Conservation (phyloP, 2,113 vertebrate genomes). For the Globicephala melas region DNA sequence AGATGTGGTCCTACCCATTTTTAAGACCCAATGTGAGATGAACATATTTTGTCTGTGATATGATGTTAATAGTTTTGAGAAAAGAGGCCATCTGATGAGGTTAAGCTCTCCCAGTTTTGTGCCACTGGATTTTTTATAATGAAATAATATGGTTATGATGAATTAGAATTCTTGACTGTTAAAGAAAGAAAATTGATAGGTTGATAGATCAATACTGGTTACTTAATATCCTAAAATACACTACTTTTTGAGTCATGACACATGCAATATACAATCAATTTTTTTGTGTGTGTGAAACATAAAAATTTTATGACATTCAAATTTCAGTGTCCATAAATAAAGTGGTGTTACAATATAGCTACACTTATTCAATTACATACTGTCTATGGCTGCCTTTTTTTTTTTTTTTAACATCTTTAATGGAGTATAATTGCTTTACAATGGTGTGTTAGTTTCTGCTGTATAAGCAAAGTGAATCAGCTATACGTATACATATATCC, state of each 20-base stretch:
- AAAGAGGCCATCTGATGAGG: not conserved
- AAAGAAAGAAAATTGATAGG: not conserved
- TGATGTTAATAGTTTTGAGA: slow-evolving; percentile 61
- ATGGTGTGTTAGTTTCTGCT: too few species aligned
- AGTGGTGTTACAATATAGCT: too few species aligned
- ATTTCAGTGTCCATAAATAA: too few species aligned
- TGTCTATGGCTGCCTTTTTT: too few species aligned
- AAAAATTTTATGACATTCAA: too few species aligned
- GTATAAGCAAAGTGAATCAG: too few species aligned
- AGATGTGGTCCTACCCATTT: slow-evolving; percentile 74
- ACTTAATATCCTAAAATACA: not conserved
- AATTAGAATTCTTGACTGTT: slow-evolving; percentile 36
- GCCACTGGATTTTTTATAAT: slow-evolving; percentile 54
- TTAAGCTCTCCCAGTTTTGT: slow-evolving; percentile 48
- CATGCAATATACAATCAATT: not conserved
- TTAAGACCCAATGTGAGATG: slow-evolving; percentile 74
- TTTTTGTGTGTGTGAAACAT: not conserved
- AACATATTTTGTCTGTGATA: slow-evolving; percentile 74
- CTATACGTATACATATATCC: too few species aligned
- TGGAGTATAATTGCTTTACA: too few species aligned
- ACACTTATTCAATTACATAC: too few species aligned
- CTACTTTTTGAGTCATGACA: not conserved
- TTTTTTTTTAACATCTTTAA: too few species aligned
- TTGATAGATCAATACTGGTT: slow-evolving; percentile 12
- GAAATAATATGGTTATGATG: slow-evolving; percentile 45